Percentiles rank a stretch among this genome's conserved stretches.
These are phyloP conservation scores for Periophthalmus magnuspinnatus DNA, from an alignment of 2,797 vertebrate species.

Conservation along the genomic window DNA sequence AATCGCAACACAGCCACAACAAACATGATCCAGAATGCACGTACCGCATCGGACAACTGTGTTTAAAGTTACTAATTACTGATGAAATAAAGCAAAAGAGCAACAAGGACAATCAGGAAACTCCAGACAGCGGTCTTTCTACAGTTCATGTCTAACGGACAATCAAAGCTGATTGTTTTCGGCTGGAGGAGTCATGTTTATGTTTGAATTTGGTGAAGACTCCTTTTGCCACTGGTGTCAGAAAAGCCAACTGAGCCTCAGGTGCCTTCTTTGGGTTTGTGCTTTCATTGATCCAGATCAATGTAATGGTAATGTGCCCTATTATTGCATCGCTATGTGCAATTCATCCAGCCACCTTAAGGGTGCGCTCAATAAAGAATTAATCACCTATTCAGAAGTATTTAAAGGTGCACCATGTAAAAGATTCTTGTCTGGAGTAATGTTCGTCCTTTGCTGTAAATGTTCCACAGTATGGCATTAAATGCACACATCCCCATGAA, in stretches of 20 bases:
- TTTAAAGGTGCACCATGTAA: not conserved
- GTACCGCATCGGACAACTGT: conserved; percentile 54
- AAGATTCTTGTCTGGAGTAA: not conserved
- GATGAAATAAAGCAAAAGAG: conserved; percentile 41
- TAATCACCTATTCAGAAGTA: conserved; percentile 30
- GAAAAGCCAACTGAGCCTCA: conserved; percentile 47
- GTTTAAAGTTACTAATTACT: conserved; percentile 41
- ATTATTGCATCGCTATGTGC: conserved; percentile 58
- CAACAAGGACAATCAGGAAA: conserved; percentile 52
- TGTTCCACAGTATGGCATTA: not conserved
- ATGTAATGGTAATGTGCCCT: conserved; percentile 51
- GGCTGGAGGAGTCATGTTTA: conserved; percentile 29
- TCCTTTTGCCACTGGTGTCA: conserved; percentile 39
- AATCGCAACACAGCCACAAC: conserved; percentile 71
- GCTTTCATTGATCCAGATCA: conserved; percentile 67
- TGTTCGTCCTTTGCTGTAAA: not conserved
- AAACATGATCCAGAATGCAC: conserved; percentile 59
- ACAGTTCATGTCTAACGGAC: conserved; percentile 69
- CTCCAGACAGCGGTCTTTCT: conserved; percentile 58
- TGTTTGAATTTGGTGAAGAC: conserved; percentile 57
- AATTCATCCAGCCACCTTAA: conserved; percentile 43
- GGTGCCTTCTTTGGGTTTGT: conserved; percentile 80
- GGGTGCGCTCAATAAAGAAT: conserved; percentile 35
- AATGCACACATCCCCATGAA: not conserved
- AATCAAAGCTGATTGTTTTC: conserved; percentile 53